Evolutionary conservation across 2,113 vertebrate species (phyloP).

Genomic region (Micromys minutus): DNA sequence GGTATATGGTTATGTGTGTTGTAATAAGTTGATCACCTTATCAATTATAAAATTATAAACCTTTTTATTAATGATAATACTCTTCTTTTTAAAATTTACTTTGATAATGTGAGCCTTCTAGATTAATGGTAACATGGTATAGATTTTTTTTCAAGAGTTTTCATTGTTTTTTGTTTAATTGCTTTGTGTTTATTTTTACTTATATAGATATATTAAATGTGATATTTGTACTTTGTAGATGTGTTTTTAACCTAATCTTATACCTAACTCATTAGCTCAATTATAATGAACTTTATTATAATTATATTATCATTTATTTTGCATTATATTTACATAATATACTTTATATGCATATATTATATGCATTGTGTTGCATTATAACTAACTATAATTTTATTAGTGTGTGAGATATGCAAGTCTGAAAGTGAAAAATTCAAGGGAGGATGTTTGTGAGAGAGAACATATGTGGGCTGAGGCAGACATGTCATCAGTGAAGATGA

Average conservation of each 20-base stretch:
- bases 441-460: background rate
- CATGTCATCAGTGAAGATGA: background rate
- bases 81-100: background rate
- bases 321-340: too few species aligned
- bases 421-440: background rate
- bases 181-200: background rate
- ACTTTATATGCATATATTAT: too few species aligned
- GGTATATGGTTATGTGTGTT: background rate
- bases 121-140: background rate
- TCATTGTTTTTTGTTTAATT: background rate
- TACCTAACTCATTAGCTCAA: background rate
- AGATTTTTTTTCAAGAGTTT: background rate
- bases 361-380: too few species aligned
- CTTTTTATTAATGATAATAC: background rate
- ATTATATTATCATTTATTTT: too few species aligned
- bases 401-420: background rate
- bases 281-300: background rate
- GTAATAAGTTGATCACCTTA: background rate
- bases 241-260: background rate
- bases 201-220: background rate
- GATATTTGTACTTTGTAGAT: background rate
- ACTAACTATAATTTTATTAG: background rate
- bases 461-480: background rate
- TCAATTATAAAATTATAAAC: background rate
- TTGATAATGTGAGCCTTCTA: background rate